Base-by-base conservation (phyloP, 2,888 invertebrate genomes). In the Pocota personata region DNA sequence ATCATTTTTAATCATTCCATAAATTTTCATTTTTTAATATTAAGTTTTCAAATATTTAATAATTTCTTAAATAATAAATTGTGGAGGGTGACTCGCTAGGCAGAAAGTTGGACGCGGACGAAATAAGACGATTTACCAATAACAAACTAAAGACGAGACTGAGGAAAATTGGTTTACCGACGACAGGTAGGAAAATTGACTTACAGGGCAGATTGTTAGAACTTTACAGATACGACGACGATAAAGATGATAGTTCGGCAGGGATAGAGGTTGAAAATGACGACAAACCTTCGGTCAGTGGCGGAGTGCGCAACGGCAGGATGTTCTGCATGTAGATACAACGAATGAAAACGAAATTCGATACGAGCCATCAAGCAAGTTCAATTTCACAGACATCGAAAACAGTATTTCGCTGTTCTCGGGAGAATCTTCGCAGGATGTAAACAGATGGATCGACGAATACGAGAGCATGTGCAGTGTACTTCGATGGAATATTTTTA, bases 401-500 rank as follows among this genome's bases (percentile, higher is more conserved):
- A 27, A 4, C 27, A 27, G 27, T 4, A 27, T 27, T 3, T 4
- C 27, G 27, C 27, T 3, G 27, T 27, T 27, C 27, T 27, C 27
- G 2, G 27, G 43, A 6, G 43, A 43, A 43, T 43, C 43, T 43
- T n/a, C 14, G 0, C 43, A 43, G 2, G 43, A 43, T 6, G 43
- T 43, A 1, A 43, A 43, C 16, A 3, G 14, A 3, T 43, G 43
- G 5, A 43, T 43, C 3, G n/a, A 43, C 43, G 1, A 43, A 16
- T 43, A 16, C 8, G 52, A 27, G 4, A 4, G 50, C n/a, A 50
- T 50, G 3, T 24, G 16, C 3, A n/a, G n/a, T 8, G 21, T 67
- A 50, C 37, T 82, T 12, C 16, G 57, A 0, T 82, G 75, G 75
- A 69, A 43, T 10, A 46, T n/a, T 55, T n/a, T 21, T 82, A 2